Percentiles rank a stretch among this genome's conserved stretches.
Evolutionary conservation across 2,888 invertebrate genomes (phyloP).

Genomic region (Tipula unca): DNA sequence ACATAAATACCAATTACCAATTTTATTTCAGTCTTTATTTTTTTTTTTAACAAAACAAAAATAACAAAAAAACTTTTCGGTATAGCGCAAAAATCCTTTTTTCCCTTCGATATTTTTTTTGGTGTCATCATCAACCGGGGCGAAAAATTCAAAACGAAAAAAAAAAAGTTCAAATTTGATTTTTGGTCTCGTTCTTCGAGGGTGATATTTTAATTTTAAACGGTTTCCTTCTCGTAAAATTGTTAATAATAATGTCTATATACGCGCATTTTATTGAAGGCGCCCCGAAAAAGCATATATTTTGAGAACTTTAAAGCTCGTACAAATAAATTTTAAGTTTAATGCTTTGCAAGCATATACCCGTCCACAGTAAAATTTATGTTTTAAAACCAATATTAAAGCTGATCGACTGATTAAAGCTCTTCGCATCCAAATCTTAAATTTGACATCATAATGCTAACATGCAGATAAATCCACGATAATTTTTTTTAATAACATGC

Average conservation of each 20-base stretch:
- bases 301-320: not conserved
- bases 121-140: not conserved
- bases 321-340: no score
- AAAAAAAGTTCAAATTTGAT: not conserved
- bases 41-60: not conserved
- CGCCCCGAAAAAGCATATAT: not conserved
- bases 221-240: not conserved
- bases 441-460: no score
- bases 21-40: not conserved
- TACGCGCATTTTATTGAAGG: not conserved
- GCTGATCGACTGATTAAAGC: no score
- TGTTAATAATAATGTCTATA: not conserved
- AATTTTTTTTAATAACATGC: no score
- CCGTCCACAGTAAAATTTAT: no score
- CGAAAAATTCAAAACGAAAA: not conserved
- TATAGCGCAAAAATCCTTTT: constrained; percentile 2
- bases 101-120: not conserved
- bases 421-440: no score
- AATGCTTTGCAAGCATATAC: no score
- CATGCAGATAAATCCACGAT: no score
- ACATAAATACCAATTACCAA: constrained; percentile 9
- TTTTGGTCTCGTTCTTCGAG: not conserved
- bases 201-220: not conserved
- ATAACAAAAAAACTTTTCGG: not conserved
- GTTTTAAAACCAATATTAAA: no score